phyloP scores from a whole-genome alignment of 2,113 vertebrate genomes.

The Tyrannus savana region DNA sequence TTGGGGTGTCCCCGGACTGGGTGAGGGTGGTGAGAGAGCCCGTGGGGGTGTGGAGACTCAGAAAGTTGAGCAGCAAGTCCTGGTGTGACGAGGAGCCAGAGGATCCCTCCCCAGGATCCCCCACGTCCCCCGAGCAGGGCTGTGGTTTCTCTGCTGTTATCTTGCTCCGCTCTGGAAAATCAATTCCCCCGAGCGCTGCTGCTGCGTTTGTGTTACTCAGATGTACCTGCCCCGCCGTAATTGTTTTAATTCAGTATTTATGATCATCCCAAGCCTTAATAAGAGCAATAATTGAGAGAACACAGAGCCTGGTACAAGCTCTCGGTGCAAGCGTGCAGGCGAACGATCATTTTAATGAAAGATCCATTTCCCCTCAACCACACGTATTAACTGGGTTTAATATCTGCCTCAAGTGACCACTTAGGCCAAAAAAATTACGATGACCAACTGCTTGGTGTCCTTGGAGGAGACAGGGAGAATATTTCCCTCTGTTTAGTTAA shows the following conservation, averaged over 20 bases:
- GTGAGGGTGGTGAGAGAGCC: neutral
- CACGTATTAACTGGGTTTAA: neutral
- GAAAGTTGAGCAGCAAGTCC: neutral
- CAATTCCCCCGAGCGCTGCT: accelerated
- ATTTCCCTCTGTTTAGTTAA: neutral
- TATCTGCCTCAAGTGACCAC: neutral
- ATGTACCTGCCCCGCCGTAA: neutral
- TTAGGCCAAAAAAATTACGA: neutral
- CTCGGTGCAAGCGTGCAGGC: neutral
- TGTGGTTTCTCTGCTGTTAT: accelerated
- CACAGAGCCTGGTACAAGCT: neutral
- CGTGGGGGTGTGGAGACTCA: neutral
- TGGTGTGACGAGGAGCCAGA: accelerated
- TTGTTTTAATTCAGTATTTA: neutral
- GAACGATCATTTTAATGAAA: neutral
- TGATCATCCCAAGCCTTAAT: neutral
- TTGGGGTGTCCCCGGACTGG: neutral
- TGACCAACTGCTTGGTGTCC: neutral
- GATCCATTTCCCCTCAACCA: neutral
- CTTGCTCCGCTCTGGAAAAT: neutral
- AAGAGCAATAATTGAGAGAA: conserved; percentile 21
- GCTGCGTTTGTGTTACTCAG: neutral
- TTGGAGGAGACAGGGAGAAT: neutral
- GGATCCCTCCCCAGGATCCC: neutral
- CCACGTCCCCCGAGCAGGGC: accelerated